Evolutionary conservation across 2,888 invertebrate species (phyloP).

Genomic region (Ennomos quercinarius): DNA sequence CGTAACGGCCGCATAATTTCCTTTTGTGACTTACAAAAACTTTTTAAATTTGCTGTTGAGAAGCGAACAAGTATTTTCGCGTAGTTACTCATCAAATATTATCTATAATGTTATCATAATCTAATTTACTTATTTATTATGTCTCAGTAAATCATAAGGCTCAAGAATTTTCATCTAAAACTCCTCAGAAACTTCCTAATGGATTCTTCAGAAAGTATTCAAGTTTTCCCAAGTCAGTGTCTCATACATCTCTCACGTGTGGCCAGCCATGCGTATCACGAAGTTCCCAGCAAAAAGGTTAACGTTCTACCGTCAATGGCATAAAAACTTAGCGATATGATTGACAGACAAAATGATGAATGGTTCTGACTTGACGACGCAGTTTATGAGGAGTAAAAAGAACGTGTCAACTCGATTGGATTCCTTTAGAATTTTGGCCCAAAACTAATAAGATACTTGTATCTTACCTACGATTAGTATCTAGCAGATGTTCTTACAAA

Average conservation of each 20-base stretch:
- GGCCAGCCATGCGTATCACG: constrained; percentile 47
- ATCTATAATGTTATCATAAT: no score
- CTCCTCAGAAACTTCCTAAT: constrained; percentile 36
- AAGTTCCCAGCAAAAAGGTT: constrained; percentile 63
- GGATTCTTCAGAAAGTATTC: constrained; percentile 38
- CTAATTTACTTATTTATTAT: no score
- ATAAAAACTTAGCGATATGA: constrained; percentile 74
- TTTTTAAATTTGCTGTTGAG: no score
- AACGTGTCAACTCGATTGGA: constrained; percentile 20
- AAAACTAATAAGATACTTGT: no score
- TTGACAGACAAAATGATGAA: constrained; percentile 73
- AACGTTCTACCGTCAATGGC: constrained; percentile 60
- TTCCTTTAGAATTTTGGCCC: background rate
- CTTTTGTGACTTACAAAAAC: no score
- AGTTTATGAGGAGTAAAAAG: constrained; percentile 36
- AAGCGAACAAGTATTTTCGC: no score
- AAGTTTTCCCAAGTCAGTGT: constrained; percentile 30
- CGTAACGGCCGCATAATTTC: no score
- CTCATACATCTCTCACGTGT: constrained; percentile 46
- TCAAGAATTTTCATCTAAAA: constrained; percentile 15
- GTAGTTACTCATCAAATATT: no score
- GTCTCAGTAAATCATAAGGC: no score
- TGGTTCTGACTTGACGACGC: constrained; percentile 61
- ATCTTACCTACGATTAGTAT: no score
- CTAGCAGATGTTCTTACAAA: no score